Conservation (phyloP, 2,113 vertebrate species). For the Austrofundulus limnaeus region DNA sequence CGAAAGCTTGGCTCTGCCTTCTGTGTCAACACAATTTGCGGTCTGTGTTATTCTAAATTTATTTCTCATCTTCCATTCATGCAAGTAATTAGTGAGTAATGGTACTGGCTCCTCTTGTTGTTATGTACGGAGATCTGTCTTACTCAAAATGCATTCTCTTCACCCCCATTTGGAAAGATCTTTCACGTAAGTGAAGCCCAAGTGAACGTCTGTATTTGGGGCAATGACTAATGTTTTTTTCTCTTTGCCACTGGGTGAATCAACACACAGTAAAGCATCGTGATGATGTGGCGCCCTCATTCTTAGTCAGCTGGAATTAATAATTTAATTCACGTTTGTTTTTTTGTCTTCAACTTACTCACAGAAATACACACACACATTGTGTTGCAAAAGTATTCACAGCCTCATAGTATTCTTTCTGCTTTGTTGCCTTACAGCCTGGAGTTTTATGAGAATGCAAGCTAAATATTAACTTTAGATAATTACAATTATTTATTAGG, state of each 20-base stretch:
- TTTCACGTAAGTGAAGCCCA: constrained; percentile 13
- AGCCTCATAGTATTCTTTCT: too few species aligned
- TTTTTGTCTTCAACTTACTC: not conserved
- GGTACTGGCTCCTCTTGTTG: constrained; percentile 45
- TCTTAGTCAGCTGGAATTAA: constrained; percentile 19
- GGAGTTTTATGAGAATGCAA: too few species aligned
- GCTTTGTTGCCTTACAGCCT: too few species aligned
- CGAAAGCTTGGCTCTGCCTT: constrained; percentile 48
- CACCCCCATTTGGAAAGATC: constrained; percentile 19
- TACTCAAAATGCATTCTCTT: constrained; percentile 22
- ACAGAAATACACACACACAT: too few species aligned
- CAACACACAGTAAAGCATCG: constrained; percentile 17
- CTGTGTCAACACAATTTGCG: constrained; percentile 63
- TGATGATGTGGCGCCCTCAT: constrained; percentile 13
- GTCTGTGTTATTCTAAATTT: constrained; percentile 59
- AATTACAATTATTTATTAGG: too few species aligned
- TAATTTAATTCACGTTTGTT: constrained; percentile 12
- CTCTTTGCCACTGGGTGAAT: constrained; percentile 30
- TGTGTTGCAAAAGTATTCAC: too few species aligned
- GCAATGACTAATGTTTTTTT: constrained; percentile 27
- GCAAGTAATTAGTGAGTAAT: constrained; percentile 62
- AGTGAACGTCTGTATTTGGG: constrained; percentile 27
- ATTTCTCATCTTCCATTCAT: constrained; percentile 57
- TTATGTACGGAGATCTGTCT: constrained; percentile 36
- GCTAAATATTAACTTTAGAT: too few species aligned